Base-by-base conservation (phyloP, 2,888 invertebrate species). In the Crioceris asparagi region DNA sequence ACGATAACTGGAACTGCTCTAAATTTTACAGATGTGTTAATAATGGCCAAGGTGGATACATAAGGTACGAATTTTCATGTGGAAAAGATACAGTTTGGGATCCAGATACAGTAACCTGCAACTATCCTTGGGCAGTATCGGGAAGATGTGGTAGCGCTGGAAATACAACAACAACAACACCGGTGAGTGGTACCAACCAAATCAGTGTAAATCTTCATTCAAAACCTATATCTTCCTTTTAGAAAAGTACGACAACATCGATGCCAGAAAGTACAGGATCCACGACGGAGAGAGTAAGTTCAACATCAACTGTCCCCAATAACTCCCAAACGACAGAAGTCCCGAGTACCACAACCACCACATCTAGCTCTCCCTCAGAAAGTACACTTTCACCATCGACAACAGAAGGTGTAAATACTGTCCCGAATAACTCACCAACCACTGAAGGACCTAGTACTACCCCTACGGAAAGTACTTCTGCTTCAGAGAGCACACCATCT, bases 11-110 rank as follows among this genome's bases (percentile, higher is more conserved):
- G 25, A 71, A 84, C 53, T 85, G 85, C 53, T 75, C 69, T 41
- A 79, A 77, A 56, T 84, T 84, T 65, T 81, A 79, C 56, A 71
- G 83, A 46, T 85, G 85, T 60, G 81, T 83, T 14, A 67, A 69
- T 38, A 69, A 73, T 52, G 75, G 73, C 1, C 64, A 69, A 12
- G 41, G 35, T 11, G 40, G 39, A 3, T 80, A 67, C 49, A 75
- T 65, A 27, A 76, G 71, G 61, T 79, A 71, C 55, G 68, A 77
- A 52, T 81, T 80, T 55, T 70, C 73, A 29, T 83, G 83, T 52
- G 71, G 74, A 10, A 71, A 72, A 41, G 80, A 80, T 18, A 83
- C 83, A 1, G 78, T 82, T 46, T 83, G 78, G 69, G 82, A 83
- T 61, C 74, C 77, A 17, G 68, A 70, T 32, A 56, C 79, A 33